Conservation (phyloP, 2,797 vertebrate species). For the Phalanger gymnotis region DNA sequence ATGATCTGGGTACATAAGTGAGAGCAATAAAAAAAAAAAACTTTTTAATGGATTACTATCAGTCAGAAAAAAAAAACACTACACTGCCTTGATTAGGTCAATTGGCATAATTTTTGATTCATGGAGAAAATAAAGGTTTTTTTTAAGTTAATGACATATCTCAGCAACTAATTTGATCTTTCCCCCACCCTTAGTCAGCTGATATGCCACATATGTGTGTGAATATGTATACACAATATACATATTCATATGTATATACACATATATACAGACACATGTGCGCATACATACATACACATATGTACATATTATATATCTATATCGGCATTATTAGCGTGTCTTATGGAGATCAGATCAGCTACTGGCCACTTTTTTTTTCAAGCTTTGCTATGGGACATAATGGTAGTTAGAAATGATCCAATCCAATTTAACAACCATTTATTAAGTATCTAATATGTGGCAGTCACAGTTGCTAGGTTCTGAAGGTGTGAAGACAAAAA, state of each 20-base stretch:
- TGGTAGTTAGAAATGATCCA: background rate
- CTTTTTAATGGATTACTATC: conserved; percentile 32
- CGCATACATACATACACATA: background rate
- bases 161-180: background rate
- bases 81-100: background rate
- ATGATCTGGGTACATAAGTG: background rate
- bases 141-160: background rate
- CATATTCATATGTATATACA: too few relatives aligned
- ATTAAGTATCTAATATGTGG: background rate
- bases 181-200: background rate
- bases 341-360: background rate
- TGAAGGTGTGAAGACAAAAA: background rate
- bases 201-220: background rate
- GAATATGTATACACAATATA: background rate
- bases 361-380: background rate
- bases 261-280: too few relatives aligned
- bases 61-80: background rate
- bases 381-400: background rate
- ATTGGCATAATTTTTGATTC: background rate
- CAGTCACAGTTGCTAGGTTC: background rate
- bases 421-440: background rate
- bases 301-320: background rate
- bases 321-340: background rate
- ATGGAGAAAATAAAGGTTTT: background rate
- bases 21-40: background rate